Percentiles rank a stretch among this genome's conserved stretches.
Evolutionary conservation across 2,888 invertebrate species (phyloP).

Genomic region (Eristalinus aeneus): DNA sequence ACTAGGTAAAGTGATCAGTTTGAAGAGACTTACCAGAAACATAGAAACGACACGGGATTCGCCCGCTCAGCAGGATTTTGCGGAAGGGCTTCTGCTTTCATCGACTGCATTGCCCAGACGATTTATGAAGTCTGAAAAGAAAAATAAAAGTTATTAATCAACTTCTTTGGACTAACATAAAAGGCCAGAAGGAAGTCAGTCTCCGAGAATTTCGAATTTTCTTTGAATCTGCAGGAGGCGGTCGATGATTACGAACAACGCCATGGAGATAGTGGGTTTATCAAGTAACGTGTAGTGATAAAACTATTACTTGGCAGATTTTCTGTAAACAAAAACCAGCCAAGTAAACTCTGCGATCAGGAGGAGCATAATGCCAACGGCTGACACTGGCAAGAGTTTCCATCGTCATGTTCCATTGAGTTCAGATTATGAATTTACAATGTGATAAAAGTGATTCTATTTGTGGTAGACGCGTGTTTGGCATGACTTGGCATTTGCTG

Average conservation of each 20-base stretch:
- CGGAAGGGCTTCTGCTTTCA: constrained; percentile 80
- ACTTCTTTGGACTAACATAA: background rate
- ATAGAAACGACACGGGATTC: constrained; percentile 84
- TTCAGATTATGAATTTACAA: no score
- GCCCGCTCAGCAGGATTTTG: constrained; percentile 83
- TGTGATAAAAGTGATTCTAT: no score
- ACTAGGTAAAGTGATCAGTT: background rate
- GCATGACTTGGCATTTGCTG: no score
- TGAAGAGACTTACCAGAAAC: constrained; percentile 82
- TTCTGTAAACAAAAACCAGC: background rate
- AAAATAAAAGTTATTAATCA: background rate
- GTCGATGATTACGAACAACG: background rate
- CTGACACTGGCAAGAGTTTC: no score
- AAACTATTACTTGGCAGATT: background rate
- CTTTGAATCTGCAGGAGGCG: background rate
- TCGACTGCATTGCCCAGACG: constrained; percentile 76
- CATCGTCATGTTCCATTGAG: background rate
- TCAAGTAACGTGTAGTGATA: background rate
- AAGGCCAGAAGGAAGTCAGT: background rate
- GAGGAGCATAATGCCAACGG: no score
- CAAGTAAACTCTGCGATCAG: background rate
- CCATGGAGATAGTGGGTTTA: background rate
- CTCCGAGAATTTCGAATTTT: background rate
- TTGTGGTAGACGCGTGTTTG: no score
- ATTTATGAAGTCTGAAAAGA: constrained; percentile 26